A percentile compares a stretch with the other conserved stretches of the same genome.
Evolutionary conservation across 2,888 invertebrate genomes (phyloP).

Genomic region (Lasioglossum lativentre): DNA sequence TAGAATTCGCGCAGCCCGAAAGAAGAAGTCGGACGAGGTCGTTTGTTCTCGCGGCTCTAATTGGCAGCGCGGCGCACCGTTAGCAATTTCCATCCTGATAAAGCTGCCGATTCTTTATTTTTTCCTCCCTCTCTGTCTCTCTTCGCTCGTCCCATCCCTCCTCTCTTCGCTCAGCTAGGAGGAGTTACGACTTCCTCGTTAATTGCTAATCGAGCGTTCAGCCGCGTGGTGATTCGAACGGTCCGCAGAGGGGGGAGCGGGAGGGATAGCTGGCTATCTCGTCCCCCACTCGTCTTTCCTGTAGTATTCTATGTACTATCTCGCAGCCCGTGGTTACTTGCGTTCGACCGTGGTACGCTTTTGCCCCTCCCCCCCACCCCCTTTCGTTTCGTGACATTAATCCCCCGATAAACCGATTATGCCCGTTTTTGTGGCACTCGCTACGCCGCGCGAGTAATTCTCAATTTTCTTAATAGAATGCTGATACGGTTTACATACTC

Average conservation of each 20-base stretch:
- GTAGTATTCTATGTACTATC: neutral
- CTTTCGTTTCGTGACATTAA: constrained; percentile 2
- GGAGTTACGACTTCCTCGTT: constrained; percentile 81
- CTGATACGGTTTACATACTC: neutral
- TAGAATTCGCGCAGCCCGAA: constrained; percentile 65
- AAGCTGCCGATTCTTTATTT: constrained; percentile 72
- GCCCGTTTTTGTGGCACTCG: neutral
- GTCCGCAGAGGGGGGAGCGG: neutral
- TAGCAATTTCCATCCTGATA: constrained; percentile 82
- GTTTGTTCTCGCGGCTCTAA: constrained; percentile 81
- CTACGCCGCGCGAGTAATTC: neutral
- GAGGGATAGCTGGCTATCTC: neutral
- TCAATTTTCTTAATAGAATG: constrained; percentile 2
- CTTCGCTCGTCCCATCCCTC: too few species aligned
- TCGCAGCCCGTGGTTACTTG: neutral
- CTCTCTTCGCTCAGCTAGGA: constrained; percentile 21
- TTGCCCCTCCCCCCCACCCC: neutral
- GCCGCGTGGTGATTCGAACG: constrained; percentile 61
- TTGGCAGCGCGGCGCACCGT: constrained; percentile 81
- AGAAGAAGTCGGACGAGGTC: constrained; percentile 79
- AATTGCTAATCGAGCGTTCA: constrained; percentile 79
- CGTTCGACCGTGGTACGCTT: neutral
- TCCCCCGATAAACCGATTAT: constrained; percentile 4
- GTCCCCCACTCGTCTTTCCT: neutral
- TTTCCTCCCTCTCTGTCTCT: neutral